Conservation (phyloP, 1,140 invertebrate species). For the Nasonia giraulti region DNA sequence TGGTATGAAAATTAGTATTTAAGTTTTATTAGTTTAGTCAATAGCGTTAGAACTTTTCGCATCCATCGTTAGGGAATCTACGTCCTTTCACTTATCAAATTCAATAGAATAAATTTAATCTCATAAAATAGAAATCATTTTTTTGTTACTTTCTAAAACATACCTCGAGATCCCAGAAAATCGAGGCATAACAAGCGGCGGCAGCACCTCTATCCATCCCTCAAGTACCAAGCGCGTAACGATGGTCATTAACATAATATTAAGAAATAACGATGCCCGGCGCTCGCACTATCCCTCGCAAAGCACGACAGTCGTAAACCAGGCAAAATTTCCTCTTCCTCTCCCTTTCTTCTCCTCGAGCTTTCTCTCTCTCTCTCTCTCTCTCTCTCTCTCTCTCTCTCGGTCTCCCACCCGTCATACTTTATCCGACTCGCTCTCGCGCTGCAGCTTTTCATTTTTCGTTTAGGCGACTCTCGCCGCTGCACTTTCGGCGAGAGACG, state of each 20-base stretch:
- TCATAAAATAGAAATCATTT: too few relatives aligned
- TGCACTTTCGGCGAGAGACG: conserved; percentile 3
- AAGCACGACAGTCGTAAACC: conserved; percentile 19
- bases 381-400: background rate
- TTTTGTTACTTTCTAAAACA: too few relatives aligned
- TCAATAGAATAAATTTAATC: too few relatives aligned
- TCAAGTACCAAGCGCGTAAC: background rate
- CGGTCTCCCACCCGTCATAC: background rate
- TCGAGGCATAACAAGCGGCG: too few relatives aligned
- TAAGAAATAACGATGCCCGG: conserved; percentile 29
- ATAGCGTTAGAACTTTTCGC: too few relatives aligned
- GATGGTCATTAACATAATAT: conserved; percentile 48
- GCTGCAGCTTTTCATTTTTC: conserved; percentile 41
- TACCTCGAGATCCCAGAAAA: too few relatives aligned
- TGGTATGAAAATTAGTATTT: too few relatives aligned
- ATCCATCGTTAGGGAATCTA: too few relatives aligned
- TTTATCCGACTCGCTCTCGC: background rate
- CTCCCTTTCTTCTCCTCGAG: too few relatives aligned
- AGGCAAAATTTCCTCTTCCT: background rate
- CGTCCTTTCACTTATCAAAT: too few relatives aligned
- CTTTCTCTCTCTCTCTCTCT: too few relatives aligned
- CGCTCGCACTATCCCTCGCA: background rate
- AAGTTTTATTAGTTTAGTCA: too few relatives aligned
- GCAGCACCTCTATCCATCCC: background rate
- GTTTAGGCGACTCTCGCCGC: background rate